Conservation (phyloP, 2,113 vertebrate species). For the Rhadina sibilatrix region DNA sequence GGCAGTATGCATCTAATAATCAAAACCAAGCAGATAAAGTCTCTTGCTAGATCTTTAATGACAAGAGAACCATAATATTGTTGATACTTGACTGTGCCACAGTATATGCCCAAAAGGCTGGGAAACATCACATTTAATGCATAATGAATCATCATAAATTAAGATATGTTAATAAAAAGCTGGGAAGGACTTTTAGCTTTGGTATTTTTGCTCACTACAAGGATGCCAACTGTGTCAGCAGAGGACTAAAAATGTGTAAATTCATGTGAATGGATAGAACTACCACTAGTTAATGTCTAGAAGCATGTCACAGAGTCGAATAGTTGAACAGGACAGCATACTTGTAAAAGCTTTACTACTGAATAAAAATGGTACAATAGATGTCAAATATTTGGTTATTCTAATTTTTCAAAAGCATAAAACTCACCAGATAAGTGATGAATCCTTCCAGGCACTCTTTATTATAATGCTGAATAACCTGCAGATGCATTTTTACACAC, state of each 20-base stretch:
- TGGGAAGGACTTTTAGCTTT: neutral
- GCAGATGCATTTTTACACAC: neutral
- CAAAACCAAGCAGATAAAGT: neutral
- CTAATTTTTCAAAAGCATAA: neutral
- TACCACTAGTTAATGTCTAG: neutral
- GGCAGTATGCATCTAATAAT: neutral
- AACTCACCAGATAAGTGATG: neutral
- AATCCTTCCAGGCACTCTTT: neutral
- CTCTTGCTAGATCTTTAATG: conserved; percentile 1
- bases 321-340: neutral
- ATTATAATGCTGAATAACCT: neutral
- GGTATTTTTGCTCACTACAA: neutral
- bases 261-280: neutral
- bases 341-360: neutral
- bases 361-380: neutral
- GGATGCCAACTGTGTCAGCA: neutral
- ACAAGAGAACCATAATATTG: neutral
- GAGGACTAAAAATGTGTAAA: neutral
- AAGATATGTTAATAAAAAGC: neutral
- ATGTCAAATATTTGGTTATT: neutral
- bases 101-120: neutral
- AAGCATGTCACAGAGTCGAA: neutral
- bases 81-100: conserved; percentile 10
- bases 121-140: neutral
- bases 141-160: neutral